Evolutionary conservation across 2,888 invertebrate genomes (phyloP), one percentile per base, ranked within the genome.

Genomic region (Pheosia tremula): DNA sequence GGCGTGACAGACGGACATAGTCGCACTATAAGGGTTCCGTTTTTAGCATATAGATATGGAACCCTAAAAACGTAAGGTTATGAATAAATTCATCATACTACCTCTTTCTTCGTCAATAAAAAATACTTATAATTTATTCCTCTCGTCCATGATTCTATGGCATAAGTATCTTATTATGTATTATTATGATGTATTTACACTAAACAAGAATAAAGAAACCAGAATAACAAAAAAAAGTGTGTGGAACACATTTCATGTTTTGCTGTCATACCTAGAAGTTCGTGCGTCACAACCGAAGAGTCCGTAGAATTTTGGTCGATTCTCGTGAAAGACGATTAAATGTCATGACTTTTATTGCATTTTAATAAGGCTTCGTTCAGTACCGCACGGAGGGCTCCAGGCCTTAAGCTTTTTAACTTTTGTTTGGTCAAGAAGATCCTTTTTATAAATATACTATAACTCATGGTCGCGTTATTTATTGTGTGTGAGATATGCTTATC

Each of bases 291-390:
- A 49, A 8, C n/a, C n/a, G 55, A 55, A 13, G 37, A 24, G 49
- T 38, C 6, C 57, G 66, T 62, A 62, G 64, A 74, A 74, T 73
- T 79, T 79, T 81, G 68, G 64, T 59, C 41, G 74, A 76, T 86
- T 88, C 82, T 78, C 61, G 71, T 58, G 78, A 85, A 86, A 84
- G 83, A 78, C 80, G 84, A 84, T 84, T 84, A 82, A 81, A 81
- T 79, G 74, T 77, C 77, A 71, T 75, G 78, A 81, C 75, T 85
- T 84, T 88, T 86, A 87, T 87, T 83, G 84, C 86, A 79, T 84
- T 87, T 85, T 87, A 88, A 86, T 87, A 86, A 85, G 86, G 72
- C 69, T 68, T 69, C 75, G 74, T 73, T 64, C 67, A 61, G 72
- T 75, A 78, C 67, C 56, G 70, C 74, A 76, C 77, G 63, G 61